Evolutionary conservation across 2,113 vertebrate species (phyloP).

Genomic region (Albula glossodonta): DNA sequence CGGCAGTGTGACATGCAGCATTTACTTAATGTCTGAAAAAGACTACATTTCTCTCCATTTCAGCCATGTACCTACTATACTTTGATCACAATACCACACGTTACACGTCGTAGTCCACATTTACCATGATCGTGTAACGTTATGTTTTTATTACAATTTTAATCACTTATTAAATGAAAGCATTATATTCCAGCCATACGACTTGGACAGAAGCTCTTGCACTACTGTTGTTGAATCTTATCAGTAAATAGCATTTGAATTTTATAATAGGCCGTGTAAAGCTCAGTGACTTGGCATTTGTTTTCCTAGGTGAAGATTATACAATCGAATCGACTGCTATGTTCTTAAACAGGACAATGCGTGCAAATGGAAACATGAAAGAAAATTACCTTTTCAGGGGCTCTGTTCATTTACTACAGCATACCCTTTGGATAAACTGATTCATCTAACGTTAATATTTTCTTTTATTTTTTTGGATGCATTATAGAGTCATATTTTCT

Average conservation of each 20-base stretch:
- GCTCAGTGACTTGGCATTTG: constrained; percentile 27
- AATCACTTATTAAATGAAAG: not conserved
- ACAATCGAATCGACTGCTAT: constrained; percentile 32
- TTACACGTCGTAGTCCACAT: not conserved
- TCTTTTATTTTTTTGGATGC: constrained; percentile 37
- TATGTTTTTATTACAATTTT: not conserved
- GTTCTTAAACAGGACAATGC: constrained; percentile 47
- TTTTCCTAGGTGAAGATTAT: constrained; percentile 39
- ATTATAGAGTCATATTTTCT: constrained; percentile 49
- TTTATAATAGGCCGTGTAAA: constrained; percentile 24
- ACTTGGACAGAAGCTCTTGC: not conserved
- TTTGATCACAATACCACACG: not conserved
- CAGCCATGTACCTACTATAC: not conserved
- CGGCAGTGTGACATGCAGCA: constrained; percentile 52
- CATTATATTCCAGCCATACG: not conserved
- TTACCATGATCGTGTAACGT: not conserved
- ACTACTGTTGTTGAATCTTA: not conserved
- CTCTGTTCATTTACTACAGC: constrained; percentile 65
- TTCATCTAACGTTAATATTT: constrained; percentile 31
- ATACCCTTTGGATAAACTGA: constrained; percentile 42
- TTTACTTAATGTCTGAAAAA: constrained; percentile 42
- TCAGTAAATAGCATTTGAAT: not conserved
- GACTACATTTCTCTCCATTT: constrained; percentile 50
- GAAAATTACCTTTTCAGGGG: constrained; percentile 67
- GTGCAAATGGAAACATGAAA: constrained; percentile 58